Evolutionary conservation across 2,113 vertebrate genomes (phyloP).

Genomic region (Amblyornis subalaris): DNA sequence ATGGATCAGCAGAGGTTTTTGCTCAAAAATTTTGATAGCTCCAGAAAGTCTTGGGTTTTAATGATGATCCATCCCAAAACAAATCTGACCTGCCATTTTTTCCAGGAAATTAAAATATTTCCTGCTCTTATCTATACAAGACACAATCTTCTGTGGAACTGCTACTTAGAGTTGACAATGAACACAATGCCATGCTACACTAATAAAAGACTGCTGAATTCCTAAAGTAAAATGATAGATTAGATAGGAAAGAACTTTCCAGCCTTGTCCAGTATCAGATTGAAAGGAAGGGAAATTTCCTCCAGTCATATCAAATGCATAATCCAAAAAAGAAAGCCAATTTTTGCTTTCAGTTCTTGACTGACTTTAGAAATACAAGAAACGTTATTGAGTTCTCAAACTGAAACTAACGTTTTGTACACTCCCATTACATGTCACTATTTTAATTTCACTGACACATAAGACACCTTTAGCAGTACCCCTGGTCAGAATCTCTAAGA

Average conservation of each 20-base stretch:
- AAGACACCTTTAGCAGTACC: background rate
- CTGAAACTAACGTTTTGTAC: background rate
- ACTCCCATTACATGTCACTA: rapidly evolving
- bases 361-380: background rate
- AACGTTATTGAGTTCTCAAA: background rate
- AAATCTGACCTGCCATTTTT: background rate
- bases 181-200: background rate
- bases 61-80: background rate
- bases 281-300: background rate
- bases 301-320: background rate
- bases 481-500: background rate
- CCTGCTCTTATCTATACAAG: background rate
- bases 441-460: background rate
- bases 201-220: background rate
- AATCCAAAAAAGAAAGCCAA: background rate
- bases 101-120: background rate
- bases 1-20: background rate
- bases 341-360: background rate
- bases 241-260: background rate
- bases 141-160: background rate
- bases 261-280: background rate
- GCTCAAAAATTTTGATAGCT: background rate
- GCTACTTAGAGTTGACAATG: background rate
- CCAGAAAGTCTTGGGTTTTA: background rate
- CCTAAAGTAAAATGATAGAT: background rate